Evolutionary conservation across 2,797 vertebrate species (phyloP).

Genomic region (Anolis apletophallus): DNA sequence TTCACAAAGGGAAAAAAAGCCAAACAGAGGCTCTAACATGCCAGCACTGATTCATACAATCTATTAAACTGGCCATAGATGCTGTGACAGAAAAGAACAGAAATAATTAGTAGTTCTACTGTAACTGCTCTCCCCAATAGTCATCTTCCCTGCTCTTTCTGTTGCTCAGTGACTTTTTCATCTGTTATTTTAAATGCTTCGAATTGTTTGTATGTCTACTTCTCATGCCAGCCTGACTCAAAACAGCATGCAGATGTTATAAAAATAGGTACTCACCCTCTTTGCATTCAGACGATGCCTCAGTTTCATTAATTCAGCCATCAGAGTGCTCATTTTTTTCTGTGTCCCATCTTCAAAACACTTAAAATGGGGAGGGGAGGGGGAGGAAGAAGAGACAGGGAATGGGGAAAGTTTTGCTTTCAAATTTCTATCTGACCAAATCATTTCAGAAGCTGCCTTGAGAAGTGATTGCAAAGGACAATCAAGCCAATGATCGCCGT

Average conservation of each 20-base stretch:
- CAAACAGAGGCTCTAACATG: not conserved
- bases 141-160: not conserved
- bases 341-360: conserved; percentile 89
- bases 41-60: not conserved
- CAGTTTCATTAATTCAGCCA: conserved; percentile 90
- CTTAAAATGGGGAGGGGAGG: conserved; percentile 68
- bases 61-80: not conserved
- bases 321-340: conserved; percentile 89
- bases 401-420: not conserved
- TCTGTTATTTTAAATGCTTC: not conserved
- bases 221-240: not conserved
- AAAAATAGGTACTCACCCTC: conserved; percentile 76
- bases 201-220: not conserved
- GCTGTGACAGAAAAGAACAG: not conserved
- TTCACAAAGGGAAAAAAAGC: not conserved
- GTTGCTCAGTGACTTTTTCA: not conserved
- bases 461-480: not conserved
- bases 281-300: conserved; percentile 87
- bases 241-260: not conserved
- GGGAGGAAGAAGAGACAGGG: not conserved
- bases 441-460: not conserved
- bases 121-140: not conserved
- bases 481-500: not conserved
- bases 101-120: not conserved
- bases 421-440: not conserved